phyloP scores from a whole-genome alignment of 2,888 invertebrate genomes.

The Dorcus parallelipipedus region DNA sequence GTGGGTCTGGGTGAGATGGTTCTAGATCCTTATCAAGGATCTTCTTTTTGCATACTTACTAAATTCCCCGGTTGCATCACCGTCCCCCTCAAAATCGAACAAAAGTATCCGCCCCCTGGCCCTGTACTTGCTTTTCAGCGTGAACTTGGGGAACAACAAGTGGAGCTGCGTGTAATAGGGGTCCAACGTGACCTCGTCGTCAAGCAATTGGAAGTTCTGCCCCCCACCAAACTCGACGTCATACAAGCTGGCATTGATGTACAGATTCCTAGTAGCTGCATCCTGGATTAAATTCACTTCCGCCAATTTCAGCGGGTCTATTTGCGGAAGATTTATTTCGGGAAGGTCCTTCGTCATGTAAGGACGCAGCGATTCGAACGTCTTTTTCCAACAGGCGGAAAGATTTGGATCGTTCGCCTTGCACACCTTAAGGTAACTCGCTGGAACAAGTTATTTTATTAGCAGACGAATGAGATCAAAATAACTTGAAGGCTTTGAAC shows the following conservation, averaged over 20 bases:
- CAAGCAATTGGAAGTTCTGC: slow-evolving; percentile 27
- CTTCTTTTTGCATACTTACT: slow-evolving; percentile 13
- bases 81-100: slow-evolving; percentile 25
- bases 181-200: slow-evolving; percentile 16
- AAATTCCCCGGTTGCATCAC: slow-evolving; percentile 8
- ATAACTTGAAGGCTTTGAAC: too few relatives aligned
- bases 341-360: slow-evolving; percentile 37
- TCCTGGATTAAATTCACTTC: slow-evolving; percentile 33
- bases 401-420: slow-evolving; percentile 36
- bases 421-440: slow-evolving; percentile 27
- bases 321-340: slow-evolving; percentile 36
- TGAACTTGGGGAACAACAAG: slow-evolving; percentile 19
- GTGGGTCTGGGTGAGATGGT: too few relatives aligned
- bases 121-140: slow-evolving; percentile 34
- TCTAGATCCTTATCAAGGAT: too few relatives aligned
- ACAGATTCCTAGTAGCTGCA: slow-evolving; percentile 27
- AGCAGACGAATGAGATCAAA: too few relatives aligned
- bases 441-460: slow-evolving; percentile 1
- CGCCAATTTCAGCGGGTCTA: slow-evolving; percentile 37
- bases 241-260: slow-evolving; percentile 30
- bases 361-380: slow-evolving; percentile 32
- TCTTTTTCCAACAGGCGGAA: slow-evolving; percentile 35
- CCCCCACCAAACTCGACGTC: slow-evolving; percentile 29
- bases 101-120: slow-evolving; percentile 37
- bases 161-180: not conserved